Base-by-base conservation (phyloP, 2,113 vertebrate species). In the Psettodes erumei region DNA sequence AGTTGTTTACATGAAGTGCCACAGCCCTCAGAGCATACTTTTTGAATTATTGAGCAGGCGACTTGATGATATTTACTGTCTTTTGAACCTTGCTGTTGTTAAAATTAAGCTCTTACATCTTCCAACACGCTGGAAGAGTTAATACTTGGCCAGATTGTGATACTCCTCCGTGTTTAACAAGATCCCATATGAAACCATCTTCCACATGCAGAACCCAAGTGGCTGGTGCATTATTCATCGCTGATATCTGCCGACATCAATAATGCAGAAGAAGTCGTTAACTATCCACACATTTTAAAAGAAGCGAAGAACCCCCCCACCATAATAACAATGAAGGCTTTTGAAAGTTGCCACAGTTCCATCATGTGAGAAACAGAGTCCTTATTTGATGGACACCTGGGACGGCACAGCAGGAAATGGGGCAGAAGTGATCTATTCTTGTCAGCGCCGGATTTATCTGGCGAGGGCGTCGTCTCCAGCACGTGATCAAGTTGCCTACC, bases 141-240 rank as follows among this genome's bases (percentile, higher is more conserved):
- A 55, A 40, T 23, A 76, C 28, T 78, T 2, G 12, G 28, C 47
- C 70, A 32, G 62, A 75, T 32, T 68, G 71, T 21, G 58, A 51
- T 33, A 33, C 78, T 58, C 27, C 68, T 62, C 53, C 11, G 37
- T 74, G 85, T 75, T 76, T 62, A 79, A 86, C 77, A 75, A 48
- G 62, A 62, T 80, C 71, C 77, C 59, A 19, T 3, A 53, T 51
- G 67, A 64, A 73, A 66, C 45, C 28, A 8, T 70, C 76, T 23
- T 54, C 33, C 48, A 71, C 63, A 8, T 16, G 67, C 47, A 54
- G 35, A 62, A 37, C 53, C 76, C 75, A 79, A 89, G 82, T 67
- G 86, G 53, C 61, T 28, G 38, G 32, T 91, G 62, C 78, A 92
- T 88, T 83, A 93, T 92, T 89, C 82, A 93, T 88, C 7, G 3